phyloP scores from a whole-genome alignment of 1,140 invertebrate genomes.

The Heliconius eleuchia region DNA sequence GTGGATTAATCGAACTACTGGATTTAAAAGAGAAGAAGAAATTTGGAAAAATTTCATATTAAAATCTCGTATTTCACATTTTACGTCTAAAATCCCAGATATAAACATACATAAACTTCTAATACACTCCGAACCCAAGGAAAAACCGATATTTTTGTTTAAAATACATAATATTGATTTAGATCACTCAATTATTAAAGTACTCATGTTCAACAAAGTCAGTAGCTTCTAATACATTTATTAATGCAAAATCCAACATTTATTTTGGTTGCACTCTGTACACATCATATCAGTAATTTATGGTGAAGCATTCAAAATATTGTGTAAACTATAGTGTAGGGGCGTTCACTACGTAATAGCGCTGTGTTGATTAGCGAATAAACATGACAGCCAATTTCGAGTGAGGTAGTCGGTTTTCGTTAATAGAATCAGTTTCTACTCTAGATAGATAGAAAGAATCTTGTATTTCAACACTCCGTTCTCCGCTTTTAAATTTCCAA shows the following conservation, averaged over 20 bases:
- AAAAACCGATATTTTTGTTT: no score
- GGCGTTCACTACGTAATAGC: not conserved
- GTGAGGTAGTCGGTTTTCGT: not conserved
- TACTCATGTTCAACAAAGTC: not conserved
- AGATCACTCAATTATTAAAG: not conserved
- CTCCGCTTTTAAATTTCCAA: not conserved
- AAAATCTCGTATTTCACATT: no score
- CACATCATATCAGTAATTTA: not conserved
- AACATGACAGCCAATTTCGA: not conserved
- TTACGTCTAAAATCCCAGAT: no score
- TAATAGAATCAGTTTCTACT: not conserved
- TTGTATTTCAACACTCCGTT: not conserved
- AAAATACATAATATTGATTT: no score
- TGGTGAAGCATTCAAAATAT: slow-evolving; percentile 1
- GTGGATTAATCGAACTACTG: no score
- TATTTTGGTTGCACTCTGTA: not conserved
- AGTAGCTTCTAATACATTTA: not conserved
- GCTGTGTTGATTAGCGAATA: not conserved
- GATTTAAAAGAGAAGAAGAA: no score
- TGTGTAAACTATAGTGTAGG: slow-evolving; percentile 1
- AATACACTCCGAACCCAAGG: no score
- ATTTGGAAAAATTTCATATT: no score
- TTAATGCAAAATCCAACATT: not conserved
- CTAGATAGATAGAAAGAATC: not conserved
- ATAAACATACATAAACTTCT: no score